Evolutionary conservation across 2,888 invertebrate species (phyloP).

Genomic region (Myopa testacea): DNA sequence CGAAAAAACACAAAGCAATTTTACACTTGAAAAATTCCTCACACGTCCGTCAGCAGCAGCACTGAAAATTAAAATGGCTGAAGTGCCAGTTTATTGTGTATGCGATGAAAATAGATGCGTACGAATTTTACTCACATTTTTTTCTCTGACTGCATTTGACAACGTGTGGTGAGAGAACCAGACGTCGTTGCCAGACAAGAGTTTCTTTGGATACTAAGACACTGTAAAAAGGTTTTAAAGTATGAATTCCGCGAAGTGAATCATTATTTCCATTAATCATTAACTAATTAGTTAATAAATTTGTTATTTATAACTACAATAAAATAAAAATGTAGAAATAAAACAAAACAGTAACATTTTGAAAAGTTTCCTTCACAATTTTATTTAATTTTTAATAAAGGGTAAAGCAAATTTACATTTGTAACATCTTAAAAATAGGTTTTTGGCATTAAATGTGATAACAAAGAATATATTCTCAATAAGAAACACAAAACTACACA

Average conservation of each 20-base stretch:
- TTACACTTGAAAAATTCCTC: constrained; percentile 51
- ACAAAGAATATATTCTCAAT: no score
- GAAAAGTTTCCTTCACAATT: background rate
- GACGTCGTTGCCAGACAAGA: constrained; percentile 36
- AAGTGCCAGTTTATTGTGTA: constrained; percentile 23
- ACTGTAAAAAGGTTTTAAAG: constrained; percentile 17
- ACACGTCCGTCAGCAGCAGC: constrained; percentile 41
- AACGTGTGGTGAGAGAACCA: background rate
- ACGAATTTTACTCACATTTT: constrained; percentile 23
- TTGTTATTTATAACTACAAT: no score
- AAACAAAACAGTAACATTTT: background rate
- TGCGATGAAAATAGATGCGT: constrained; percentile 21
- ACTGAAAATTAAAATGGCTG: constrained; percentile 37
- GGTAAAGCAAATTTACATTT: no score
- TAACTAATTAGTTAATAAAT: no score
- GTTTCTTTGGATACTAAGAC: background rate
- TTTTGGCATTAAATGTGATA: no score
- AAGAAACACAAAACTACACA: no score
- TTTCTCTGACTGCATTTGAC: constrained; percentile 49
- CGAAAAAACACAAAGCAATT: constrained; percentile 34
- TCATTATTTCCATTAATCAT: no score
- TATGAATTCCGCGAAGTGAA: no score
- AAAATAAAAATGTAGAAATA: background rate
- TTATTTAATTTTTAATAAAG: background rate
- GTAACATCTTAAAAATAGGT: no score